Percentiles rank a stretch among this genome's conserved stretches.
phyloP scores from a whole-genome alignment of 2,797 vertebrate genomes.

The Megalops cyprinoides region DNA sequence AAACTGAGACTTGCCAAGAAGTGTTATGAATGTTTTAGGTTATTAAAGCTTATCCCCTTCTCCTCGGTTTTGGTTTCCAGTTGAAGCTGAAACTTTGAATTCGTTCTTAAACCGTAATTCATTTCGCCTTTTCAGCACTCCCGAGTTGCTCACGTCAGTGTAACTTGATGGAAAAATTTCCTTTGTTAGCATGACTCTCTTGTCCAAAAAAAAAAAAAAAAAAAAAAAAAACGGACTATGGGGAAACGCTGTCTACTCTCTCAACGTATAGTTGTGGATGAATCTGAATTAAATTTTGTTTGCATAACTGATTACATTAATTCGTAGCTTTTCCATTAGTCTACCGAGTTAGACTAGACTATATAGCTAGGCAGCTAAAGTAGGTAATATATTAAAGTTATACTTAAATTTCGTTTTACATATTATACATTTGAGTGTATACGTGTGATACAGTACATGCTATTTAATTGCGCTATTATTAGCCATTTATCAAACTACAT shows the following conservation, averaged over 20 bases:
- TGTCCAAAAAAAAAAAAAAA: neutral
- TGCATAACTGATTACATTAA: neutral
- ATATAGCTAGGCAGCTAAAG: neutral
- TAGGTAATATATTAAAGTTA: neutral
- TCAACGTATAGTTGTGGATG: neutral
- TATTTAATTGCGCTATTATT: neutral
- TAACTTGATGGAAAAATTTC: slow-evolving; percentile 8
- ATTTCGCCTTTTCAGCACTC: slow-evolving; percentile 15
- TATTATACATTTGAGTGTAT: neutral
- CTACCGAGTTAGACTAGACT: too few species aligned
- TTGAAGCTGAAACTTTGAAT: neutral
- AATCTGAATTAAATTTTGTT: neutral
- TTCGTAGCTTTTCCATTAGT: neutral
- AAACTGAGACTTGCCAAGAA: neutral
- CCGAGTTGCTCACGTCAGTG: neutral
- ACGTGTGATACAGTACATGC: neutral
- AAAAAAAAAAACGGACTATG: neutral
- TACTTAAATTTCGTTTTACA: neutral
- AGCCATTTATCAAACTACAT: neutral
- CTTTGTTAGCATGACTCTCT: slow-evolving; percentile 5
- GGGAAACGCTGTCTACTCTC: neutral
- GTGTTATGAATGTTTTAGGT: neutral
- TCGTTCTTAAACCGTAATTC: slow-evolving; percentile 2
- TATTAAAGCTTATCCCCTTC: neutral
- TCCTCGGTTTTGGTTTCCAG: neutral